Conservation (phyloP, 2,797 vertebrate genomes). For the Lycodopsis pacificus region DNA sequence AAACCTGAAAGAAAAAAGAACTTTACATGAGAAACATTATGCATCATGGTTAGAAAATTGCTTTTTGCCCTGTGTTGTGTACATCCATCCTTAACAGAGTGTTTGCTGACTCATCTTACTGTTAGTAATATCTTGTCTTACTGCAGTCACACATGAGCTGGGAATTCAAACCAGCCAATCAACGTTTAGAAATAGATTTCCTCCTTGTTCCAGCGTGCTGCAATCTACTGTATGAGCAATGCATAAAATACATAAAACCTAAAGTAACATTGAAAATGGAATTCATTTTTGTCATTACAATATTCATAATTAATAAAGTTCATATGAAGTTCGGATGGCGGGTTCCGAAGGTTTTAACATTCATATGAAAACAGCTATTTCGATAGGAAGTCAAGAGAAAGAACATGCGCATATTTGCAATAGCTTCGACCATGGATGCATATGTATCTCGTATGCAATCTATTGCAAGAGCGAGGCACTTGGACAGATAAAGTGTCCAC, state of each 20-base stretch:
- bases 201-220: neutral
- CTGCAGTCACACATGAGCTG: neutral
- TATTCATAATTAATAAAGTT: neutral
- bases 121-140: neutral
- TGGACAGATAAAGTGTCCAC: too few relatives aligned
- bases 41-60: slow-evolving; percentile 15
- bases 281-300: too few relatives aligned
- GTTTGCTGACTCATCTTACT: neutral
- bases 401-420: too few relatives aligned
- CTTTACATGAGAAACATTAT: slow-evolving; percentile 38
- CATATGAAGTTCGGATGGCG: too few relatives aligned
- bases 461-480: too few relatives aligned
- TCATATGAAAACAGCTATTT: too few relatives aligned
- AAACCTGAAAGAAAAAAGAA: slow-evolving; percentile 67
- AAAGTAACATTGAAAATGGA: neutral
- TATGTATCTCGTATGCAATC: too few relatives aligned
- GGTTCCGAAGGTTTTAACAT: too few relatives aligned
- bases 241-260: neutral
- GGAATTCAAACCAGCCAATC: slow-evolving; percentile 29
- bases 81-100: neutral
- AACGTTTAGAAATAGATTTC: neutral
- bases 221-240: neutral
- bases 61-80: neutral
- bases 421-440: too few relatives aligned
- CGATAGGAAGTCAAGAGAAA: too few relatives aligned